Percentiles rank a stretch among this genome's conserved stretches.
phyloP scores from a whole-genome alignment of 2,888 invertebrate species.

The Ametastegia equiseti region DNA sequence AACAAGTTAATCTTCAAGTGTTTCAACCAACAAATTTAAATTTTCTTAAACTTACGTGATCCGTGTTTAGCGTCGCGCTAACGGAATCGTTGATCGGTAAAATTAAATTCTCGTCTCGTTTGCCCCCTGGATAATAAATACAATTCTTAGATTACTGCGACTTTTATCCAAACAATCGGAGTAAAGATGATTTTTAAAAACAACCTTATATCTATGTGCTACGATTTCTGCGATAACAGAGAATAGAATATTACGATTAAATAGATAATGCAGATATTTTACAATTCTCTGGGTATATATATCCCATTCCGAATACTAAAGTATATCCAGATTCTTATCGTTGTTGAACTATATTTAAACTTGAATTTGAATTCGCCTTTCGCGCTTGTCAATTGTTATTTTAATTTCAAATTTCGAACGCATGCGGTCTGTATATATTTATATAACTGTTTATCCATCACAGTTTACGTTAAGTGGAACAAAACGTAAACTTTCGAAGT shows the following conservation, averaged over 20 bases:
- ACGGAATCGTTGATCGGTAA: slow-evolving; percentile 97
- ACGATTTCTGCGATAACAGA: no score
- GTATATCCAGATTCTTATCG: no score
- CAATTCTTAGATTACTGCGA: neutral
- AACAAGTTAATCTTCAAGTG: no score
- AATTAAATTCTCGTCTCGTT: slow-evolving; percentile 93
- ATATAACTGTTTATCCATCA: slow-evolving; percentile 11
- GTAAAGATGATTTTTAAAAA: no score
- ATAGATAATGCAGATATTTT: no score
- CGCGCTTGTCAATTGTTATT: neutral
- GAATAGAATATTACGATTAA: no score
- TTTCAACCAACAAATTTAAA: slow-evolving; percentile 13
- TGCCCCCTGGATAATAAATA: slow-evolving; percentile 93
- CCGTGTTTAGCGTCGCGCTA: slow-evolving; percentile 92
- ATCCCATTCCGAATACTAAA: no score
- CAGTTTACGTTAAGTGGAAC: neutral
- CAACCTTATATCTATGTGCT: no score
- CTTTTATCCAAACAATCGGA: neutral
- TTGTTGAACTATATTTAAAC: neutral
- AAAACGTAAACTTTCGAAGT: neutral
- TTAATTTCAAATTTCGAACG: neutral
- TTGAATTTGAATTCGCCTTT: neutral
- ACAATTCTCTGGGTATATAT: no score
- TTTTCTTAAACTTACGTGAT: slow-evolving; percentile 80
- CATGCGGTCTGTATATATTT: neutral